Base-by-base conservation (phyloP, 92 coral and sea anemone species). In the Montipora capitata region DNA sequence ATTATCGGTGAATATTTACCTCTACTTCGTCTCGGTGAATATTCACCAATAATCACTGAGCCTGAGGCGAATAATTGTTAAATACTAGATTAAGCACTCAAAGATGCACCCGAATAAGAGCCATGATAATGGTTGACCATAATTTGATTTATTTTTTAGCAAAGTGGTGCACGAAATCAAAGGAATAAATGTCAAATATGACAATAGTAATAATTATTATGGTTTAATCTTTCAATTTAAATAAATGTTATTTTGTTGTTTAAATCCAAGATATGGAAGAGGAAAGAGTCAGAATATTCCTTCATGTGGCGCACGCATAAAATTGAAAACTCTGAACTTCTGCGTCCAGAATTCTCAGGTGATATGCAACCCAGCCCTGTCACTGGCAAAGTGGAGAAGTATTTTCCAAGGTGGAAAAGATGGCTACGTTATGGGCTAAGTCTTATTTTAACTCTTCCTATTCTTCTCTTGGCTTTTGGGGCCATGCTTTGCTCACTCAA, bases 401-500 rank as follows among this genome's bases (percentile, higher is more conserved):
- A 98, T 69, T 98, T 93, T 57, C 99, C 99, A 41, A 88, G 94
- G 40, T 98, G 99, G 99, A 94, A 91, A 72, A 93, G 99, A 67
- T 96, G 99, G 99, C 91, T 98, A 86, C 94, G 99, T 40, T 96
- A 94, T 91, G 95, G 94, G 40, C 88, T 98, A 18, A 98, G 99
- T 75, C 90, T 98, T 67, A 40, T 98, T 20, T 76, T 98, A n/a
- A 98, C 99, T 8, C 56, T 98, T 68, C 99, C 99, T 2, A 89
- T 98, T 56, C 86, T 98, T 35, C 49, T 77, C 17, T 72, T 98
- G 49, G 99, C 99, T 39, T 96, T 98, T 14, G 95, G 91, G 44
- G 99, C 99, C 38, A 98, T 98, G 99, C 78, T 98, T 48, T 93
- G 99, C 77, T 98, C 99, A 5, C 94, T 98, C 10, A 98, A 98